Base-by-base conservation (phyloP, 2,113 vertebrate genomes). In the Nannobrachium achirus region DNA sequence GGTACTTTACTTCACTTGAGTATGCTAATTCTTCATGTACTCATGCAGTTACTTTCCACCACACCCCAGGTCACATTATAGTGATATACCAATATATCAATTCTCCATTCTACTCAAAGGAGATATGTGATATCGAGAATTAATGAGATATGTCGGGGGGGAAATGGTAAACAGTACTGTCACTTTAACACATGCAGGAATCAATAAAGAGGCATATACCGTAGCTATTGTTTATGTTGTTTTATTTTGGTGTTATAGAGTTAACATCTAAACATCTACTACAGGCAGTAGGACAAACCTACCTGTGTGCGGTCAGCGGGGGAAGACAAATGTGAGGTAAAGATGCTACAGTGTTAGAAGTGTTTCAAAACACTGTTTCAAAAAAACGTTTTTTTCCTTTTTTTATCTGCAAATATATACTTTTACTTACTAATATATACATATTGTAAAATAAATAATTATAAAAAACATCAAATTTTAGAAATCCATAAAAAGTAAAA, bases 381-480 rank as follows among this genome's bases (percentile, higher is more conserved):
- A 91, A 68, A 92, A 71, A 88, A 90, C 73, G 40, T 64, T 33
- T 33, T 33, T 5, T 33, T 33, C 6, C 25, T 33, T 33, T 33
- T 87, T 82, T 66, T 89, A 90, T 94, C 87, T 66, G 92, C 89
- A 94, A 94, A 95, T 95, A 96, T 95, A 95, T 94, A 95, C 89
- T 93, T 93, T 95, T 90, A 88, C 83, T 89, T 81, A 84, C 94
- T 95, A 94, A 94, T 95, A 96, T 95, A 87, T 94, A 96, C 95
- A 96, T 89, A 90, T 88, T 80, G 89, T 91, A 85, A 94, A 96
- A 96, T 96, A 96, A 96, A 96, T 96, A 96, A 93, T 94, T 90
- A 94, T 94, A 91, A 92, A 95, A 89, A 92, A 90, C 88, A 92
- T 92, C 85, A 49, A 86, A 89, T 91, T 92, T 93, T 92, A 94